phyloP scores from a whole-genome alignment of 2,113 vertebrate genomes.

The Oxyura jamaicensis region DNA sequence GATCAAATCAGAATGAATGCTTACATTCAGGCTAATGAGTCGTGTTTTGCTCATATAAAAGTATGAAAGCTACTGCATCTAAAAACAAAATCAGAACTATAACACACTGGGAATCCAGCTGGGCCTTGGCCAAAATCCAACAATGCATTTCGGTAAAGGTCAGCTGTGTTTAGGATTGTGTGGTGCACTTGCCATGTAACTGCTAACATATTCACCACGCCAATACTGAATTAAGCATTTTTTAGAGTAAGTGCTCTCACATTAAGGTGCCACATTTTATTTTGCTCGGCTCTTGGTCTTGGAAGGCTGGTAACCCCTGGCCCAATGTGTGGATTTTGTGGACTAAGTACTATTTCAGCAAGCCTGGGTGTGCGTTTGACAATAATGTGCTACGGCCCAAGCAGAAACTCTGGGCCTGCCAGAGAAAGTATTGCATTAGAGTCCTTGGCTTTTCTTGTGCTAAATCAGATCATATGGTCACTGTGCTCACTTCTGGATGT shows the following conservation, averaged over 20 bases:
- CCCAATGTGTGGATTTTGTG: not conserved
- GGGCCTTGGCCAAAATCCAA: rapidly evolving
- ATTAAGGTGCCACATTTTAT: not conserved
- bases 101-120: not conserved
- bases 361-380: not conserved
- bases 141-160: not conserved
- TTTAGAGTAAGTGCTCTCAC: not conserved
- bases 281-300: not conserved
- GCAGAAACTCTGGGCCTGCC: not conserved
- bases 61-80: not conserved
- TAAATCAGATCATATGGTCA: not conserved
- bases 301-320: not conserved
- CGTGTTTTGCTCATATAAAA: not conserved
- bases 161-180: not conserved
- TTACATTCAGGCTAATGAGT: not conserved
- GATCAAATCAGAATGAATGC: not conserved
- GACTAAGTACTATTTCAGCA: not conserved
- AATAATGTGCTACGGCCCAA: not conserved
- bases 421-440: not conserved
- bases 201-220: not conserved
- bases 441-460: not conserved
- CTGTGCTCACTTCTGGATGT: not conserved
- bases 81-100: not conserved
- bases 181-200: not conserved
- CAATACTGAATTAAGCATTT: not conserved